Evolutionary conservation across 2,797 vertebrate species (phyloP).

Genomic region (Sebastes trivittatus): DNA sequence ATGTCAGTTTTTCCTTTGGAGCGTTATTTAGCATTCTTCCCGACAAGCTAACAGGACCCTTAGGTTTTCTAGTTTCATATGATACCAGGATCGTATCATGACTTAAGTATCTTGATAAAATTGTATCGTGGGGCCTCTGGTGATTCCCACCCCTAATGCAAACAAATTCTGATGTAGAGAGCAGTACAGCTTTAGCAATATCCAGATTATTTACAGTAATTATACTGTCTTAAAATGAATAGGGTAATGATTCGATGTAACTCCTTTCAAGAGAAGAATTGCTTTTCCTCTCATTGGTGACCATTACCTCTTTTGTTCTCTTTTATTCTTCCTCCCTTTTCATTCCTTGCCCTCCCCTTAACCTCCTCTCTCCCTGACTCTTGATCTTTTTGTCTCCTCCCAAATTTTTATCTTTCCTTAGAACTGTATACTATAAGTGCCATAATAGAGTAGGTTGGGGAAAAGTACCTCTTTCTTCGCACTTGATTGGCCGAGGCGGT

Average conservation of each 20-base stretch:
- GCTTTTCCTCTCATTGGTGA: neutral
- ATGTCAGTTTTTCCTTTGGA: too few species aligned
- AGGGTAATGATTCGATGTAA: neutral
- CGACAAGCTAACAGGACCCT: too few species aligned
- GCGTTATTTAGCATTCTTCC: too few species aligned
- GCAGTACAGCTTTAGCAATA: neutral
- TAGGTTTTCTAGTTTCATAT: too few species aligned
- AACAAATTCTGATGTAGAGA: neutral
- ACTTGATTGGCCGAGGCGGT: conserved; percentile 63
- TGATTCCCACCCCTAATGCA: neutral
- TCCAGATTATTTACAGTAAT: neutral
- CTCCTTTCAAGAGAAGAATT: neutral
- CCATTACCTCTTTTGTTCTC: conserved; percentile 16
- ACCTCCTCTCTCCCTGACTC: conserved; percentile 30
- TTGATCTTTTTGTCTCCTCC: conserved; percentile 41
- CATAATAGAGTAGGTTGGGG: conserved; percentile 29
- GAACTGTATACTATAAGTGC: conserved; percentile 58
- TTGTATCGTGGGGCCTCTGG: too few species aligned
- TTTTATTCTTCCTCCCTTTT: conserved; percentile 5
- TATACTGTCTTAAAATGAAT: neutral
- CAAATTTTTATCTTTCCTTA: conserved; percentile 36
- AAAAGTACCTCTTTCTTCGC: conserved; percentile 44
- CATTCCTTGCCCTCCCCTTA: conserved; percentile 34
- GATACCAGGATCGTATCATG: too few species aligned
- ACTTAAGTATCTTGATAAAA: too few species aligned